phyloP scores from a whole-genome alignment of 2,888 invertebrate genomes.

The Chrysolina americana region DNA sequence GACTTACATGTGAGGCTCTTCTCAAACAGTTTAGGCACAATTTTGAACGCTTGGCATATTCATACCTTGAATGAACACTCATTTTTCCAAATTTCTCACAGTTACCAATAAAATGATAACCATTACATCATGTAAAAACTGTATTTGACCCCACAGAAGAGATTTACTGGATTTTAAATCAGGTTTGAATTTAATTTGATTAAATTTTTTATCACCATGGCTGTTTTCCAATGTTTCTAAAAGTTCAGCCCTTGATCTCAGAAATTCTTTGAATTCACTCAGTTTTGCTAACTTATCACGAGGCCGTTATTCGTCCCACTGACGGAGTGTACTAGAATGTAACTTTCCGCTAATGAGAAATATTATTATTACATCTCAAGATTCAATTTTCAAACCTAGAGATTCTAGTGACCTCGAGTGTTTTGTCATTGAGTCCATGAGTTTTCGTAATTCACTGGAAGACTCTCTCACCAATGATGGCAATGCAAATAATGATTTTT shows the following conservation, averaged over 20 bases:
- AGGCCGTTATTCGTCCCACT: conserved; percentile 36
- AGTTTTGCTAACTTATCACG: conserved; percentile 12
- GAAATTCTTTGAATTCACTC: conserved; percentile 26
- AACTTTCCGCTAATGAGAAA: conserved; percentile 38
- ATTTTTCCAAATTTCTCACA: conserved; percentile 25
- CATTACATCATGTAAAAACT: conserved; percentile 2
- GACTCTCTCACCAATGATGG: conserved; percentile 31
- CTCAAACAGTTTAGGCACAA: conserved; percentile 22
- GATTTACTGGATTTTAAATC: too few relatives aligned
- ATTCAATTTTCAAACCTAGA: conserved; percentile 40
- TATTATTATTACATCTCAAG: conserved; percentile 46
- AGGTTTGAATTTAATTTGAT: too few relatives aligned
- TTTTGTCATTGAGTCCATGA: too few relatives aligned
- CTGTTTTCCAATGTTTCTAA: conserved; percentile 28
- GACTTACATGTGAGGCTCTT: conserved; percentile 1
- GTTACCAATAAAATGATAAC: conserved; percentile 3
- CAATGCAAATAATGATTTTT: conserved; percentile 39
- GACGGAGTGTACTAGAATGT: conserved; percentile 1
- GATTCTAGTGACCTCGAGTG: conserved; percentile 37
- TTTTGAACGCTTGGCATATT: too few relatives aligned
- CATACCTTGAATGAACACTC: conserved; percentile 13
- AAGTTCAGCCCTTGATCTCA: conserved; percentile 17
- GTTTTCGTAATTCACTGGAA: conserved; percentile 24
- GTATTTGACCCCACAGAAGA: too few relatives aligned
- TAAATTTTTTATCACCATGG: too few relatives aligned